Conservation (phyloP, 2,113 vertebrate genomes). For the Cryptoleucopteryx plumbea region DNA sequence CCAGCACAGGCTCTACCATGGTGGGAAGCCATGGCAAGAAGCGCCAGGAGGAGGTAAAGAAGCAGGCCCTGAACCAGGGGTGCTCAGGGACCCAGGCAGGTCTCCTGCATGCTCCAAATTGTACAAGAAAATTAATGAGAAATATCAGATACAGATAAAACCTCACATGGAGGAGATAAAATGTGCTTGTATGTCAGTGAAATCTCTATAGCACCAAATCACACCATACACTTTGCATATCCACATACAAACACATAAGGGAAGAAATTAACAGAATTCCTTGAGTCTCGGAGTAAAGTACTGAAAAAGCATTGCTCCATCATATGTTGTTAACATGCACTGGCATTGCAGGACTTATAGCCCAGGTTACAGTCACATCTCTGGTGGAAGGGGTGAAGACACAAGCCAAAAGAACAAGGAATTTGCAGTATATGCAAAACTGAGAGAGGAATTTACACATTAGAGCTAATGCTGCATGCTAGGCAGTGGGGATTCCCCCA, state of each 20-base stretch:
- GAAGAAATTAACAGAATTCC: neutral
- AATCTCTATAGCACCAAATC: neutral
- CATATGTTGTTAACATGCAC: neutral
- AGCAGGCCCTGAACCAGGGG: neutral
- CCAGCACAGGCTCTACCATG: neutral
- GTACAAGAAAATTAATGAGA: neutral
- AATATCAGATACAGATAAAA: neutral
- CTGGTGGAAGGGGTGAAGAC: neutral
- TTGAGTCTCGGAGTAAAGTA: neutral
- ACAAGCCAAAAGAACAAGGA: neutral
- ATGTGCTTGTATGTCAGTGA: neutral
- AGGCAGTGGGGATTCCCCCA: neutral
- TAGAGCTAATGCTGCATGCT: neutral
- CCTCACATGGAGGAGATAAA: neutral
- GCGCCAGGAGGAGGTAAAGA: neutral
- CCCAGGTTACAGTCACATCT: neutral
- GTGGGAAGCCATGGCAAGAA: neutral
- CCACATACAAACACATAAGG: neutral
- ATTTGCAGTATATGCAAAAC: neutral
- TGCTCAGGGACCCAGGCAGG: neutral
- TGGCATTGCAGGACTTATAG: neutral
- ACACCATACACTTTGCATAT: neutral
- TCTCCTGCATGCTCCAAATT: neutral
- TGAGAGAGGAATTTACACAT: neutral
- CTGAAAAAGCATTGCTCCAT: neutral